phyloP scores from a whole-genome alignment of 2,113 vertebrate species.

The Junco hyemalis region DNA sequence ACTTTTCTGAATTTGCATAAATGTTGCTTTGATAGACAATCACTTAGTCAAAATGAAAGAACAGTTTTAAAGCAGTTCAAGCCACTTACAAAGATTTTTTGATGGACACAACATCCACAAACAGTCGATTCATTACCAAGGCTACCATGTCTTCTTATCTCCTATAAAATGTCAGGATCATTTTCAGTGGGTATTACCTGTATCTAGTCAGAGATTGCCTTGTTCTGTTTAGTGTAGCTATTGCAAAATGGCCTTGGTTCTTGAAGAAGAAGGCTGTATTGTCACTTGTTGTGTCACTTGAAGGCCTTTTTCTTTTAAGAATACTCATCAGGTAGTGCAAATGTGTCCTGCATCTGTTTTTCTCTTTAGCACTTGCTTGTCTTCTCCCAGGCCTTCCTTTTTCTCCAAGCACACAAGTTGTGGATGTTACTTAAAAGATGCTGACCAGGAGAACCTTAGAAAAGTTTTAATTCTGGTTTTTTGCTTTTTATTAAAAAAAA shows the following conservation, averaged over 20 bases:
- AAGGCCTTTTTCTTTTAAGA: not conserved
- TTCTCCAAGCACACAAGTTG: not conserved
- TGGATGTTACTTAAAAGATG: not conserved
- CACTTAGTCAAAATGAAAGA: slow-evolving; percentile 29
- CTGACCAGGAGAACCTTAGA: not conserved
- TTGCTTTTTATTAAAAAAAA: not conserved
- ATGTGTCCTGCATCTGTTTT: not conserved
- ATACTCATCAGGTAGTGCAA: not conserved
- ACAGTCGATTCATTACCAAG: not conserved
- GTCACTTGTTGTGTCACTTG: not conserved
- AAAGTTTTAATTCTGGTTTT: not conserved
- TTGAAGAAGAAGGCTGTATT: not conserved
- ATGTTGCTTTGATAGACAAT: slow-evolving; percentile 37
- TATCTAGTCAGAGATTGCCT: not conserved
- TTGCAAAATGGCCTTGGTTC: not conserved
- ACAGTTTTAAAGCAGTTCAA: slow-evolving; percentile 17
- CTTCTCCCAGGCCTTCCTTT: not conserved
- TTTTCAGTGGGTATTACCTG: not conserved
- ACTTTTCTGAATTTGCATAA: slow-evolving; percentile 34
- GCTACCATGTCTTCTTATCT: not conserved
- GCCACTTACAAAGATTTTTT: not conserved
- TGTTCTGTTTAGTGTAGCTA: not conserved
- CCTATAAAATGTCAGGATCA: not conserved
- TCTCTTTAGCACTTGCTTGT: not conserved
- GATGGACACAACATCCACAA: not conserved